phyloP scores from a whole-genome alignment of 1,140 invertebrate genomes.

The Whitmania pigra region DNA sequence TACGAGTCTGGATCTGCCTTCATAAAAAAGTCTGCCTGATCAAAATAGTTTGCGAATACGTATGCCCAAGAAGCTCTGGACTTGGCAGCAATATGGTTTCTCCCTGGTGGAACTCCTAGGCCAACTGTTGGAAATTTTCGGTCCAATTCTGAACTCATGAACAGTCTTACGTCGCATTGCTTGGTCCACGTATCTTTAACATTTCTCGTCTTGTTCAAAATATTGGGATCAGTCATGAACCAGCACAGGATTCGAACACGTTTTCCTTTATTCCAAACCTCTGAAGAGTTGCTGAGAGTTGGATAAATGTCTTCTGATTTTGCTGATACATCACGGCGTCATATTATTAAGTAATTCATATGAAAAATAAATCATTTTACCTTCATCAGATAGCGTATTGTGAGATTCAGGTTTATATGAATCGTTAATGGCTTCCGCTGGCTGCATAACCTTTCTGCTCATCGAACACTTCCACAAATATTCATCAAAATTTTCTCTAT shows the following conservation, averaged over 20 bases:
- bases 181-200: conserved; percentile 16
- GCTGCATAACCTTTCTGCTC: no score
- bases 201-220: background rate
- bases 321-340: no score
- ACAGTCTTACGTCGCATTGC: conserved; percentile 26
- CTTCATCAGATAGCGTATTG: no score
- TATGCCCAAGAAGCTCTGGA: conserved; percentile 12
- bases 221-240: conserved; percentile 8
- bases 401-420: no score
- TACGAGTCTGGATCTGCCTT: conserved; percentile 16
- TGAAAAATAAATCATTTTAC: no score
- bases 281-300: no score
- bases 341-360: no score
- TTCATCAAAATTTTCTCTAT: no score
- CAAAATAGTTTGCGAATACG: conserved; percentile 3
- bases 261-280: background rate
- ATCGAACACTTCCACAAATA: no score
- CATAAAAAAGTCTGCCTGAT: conserved; percentile 16
- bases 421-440: no score
- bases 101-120: conserved; percentile 26
- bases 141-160: conserved; percentile 33
- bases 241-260: conserved; percentile 11
- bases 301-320: no score
- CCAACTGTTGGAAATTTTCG: conserved; percentile 32
- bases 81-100: conserved; percentile 28